Evolutionary conservation across 2,888 invertebrate genomes (phyloP).

Genomic region (Hyalella azteca): DNA sequence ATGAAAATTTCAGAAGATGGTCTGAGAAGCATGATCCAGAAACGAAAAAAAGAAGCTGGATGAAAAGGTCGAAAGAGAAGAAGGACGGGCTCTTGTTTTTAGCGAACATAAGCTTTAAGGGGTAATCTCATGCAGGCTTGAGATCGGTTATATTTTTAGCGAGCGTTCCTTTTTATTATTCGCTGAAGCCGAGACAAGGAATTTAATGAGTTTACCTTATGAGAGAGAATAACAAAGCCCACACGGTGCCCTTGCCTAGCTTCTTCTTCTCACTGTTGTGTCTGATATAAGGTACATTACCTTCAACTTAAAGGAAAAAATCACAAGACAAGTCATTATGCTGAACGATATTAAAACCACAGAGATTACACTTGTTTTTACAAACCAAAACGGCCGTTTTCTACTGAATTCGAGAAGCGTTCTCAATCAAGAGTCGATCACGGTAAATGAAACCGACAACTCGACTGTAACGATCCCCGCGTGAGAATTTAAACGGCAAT

Average conservation of each 20-base stretch:
- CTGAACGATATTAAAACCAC: too few species aligned
- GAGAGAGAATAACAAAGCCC: slow-evolving; percentile 25
- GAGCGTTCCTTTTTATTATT: slow-evolving; percentile 20
- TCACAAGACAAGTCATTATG: too few species aligned
- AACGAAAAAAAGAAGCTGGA: too few species aligned
- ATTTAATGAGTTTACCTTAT: slow-evolving; percentile 37
- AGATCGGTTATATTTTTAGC: slow-evolving; percentile 37
- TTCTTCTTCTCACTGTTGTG: too few species aligned
- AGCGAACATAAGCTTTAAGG: slow-evolving; percentile 33
- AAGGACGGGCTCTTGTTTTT: slow-evolving; percentile 6
- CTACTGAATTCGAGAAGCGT: too few species aligned
- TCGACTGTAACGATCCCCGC: background rate
- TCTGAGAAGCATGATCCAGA: too few species aligned
- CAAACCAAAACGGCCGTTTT: too few species aligned
- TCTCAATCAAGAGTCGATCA: background rate
- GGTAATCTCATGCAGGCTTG: slow-evolving; percentile 4
- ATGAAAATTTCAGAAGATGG: too few species aligned
- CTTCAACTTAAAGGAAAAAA: too few species aligned
- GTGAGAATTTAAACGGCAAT: slow-evolving; percentile 13
- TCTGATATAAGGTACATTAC: too few species aligned
- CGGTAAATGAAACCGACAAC: background rate
- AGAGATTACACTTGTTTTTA: too few species aligned
- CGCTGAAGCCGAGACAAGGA: slow-evolving; percentile 21
- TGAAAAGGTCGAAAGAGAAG: slow-evolving; percentile 1
- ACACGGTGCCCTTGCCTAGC: too few species aligned